Conservation (phyloP, 2,888 invertebrate species). For the Lymantria monacha region DNA sequence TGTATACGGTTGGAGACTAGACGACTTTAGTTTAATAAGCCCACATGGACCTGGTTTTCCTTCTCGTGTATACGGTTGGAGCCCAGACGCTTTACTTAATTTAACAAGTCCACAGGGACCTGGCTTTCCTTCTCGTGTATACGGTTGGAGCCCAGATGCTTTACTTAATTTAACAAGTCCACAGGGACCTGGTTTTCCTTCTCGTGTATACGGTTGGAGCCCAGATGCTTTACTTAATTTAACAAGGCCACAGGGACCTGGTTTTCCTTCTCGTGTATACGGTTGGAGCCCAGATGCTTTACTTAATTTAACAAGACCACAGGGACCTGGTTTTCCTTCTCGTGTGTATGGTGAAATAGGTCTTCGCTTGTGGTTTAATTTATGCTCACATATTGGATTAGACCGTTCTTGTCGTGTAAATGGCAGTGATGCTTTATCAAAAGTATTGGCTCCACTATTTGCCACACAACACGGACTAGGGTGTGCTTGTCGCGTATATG, state of each 20-base stretch:
- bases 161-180: background rate
- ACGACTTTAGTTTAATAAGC: background rate
- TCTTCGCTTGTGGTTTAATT: too few relatives aligned
- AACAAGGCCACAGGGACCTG: background rate
- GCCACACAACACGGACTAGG: background rate
- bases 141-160: background rate
- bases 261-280: background rate
- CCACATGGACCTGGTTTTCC: conserved; percentile 1
- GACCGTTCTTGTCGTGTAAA: too few relatives aligned
- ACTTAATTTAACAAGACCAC: background rate
- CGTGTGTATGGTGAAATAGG: background rate
- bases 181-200: background rate
- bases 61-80: background rate
- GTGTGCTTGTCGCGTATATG: background rate
- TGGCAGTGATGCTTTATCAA: too few relatives aligned
- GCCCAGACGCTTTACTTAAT: background rate
- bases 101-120: background rate
- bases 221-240: background rate
- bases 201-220: background rate
- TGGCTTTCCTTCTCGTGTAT: background rate
- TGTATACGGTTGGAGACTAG: background rate
- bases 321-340: background rate
- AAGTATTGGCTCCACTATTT: too few relatives aligned
- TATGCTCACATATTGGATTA: too few relatives aligned
- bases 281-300: background rate